Evolutionary conservation across 1,140 invertebrate species (phyloP).

Genomic region (Trichonephila inaurata): DNA sequence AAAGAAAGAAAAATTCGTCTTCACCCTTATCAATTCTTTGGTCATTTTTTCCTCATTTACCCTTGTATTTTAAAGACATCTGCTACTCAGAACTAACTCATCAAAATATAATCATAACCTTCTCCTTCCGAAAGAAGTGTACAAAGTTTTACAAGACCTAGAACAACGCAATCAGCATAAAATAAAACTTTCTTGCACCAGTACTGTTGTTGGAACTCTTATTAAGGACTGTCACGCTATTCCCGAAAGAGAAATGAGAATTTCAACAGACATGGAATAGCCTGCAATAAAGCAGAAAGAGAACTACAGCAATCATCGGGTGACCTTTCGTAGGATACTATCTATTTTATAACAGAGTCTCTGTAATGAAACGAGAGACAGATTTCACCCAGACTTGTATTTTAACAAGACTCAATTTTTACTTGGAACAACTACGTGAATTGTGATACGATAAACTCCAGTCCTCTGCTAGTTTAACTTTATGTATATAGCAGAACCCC

Average conservation of each 20-base stretch:
- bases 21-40: too few species aligned
- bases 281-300: neutral
- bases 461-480: neutral
- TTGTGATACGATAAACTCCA: neutral
- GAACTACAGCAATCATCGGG: slow-evolving; percentile 11
- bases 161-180: slow-evolving; percentile 70
- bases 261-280: neutral
- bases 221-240: slow-evolving; percentile 68
- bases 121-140: neutral
- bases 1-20: too few species aligned
- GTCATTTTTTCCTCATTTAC: neutral
- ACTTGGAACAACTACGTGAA: neutral
- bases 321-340: slow-evolving; percentile 10
- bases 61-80: neutral
- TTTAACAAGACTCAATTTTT: neutral
- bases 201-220: slow-evolving; percentile 23
- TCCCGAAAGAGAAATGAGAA: neutral
- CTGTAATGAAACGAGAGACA: neutral
- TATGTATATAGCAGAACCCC: neutral
- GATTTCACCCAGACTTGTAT: neutral
- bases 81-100: neutral
- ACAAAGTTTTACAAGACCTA: slow-evolving; percentile 49
- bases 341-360: neutral
- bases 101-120: slow-evolving; percentile 39
- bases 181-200: slow-evolving; percentile 61